Base-by-base conservation (phyloP, 2,888 invertebrate species). In the Gymnosoma rotundatum region DNA sequence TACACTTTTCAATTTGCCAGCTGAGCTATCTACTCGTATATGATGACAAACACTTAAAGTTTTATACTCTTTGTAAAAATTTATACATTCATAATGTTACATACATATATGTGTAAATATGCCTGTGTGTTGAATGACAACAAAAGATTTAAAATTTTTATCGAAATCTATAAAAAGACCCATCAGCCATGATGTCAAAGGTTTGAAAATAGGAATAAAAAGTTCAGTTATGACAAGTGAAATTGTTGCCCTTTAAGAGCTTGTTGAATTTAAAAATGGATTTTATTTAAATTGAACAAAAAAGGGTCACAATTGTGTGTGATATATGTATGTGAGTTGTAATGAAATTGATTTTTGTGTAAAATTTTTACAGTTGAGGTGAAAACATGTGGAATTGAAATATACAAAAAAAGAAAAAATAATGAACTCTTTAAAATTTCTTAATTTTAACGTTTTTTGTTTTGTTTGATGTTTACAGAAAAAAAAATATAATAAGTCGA, bases 121-220 rank as follows among this genome's bases (percentile, higher is more conserved):
- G 25, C 25, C 25, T 25, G 25, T 25, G 25, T 25, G 25, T 25
- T 25, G 25, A 4, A 25, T 42, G 38, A 38, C n/a, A 2, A 16
- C 0, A 76, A 58, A 76, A 48, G 25, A 52, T 48, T 18, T 42
- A 66, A n/a, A 16, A 21, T 58, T 66, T 66, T 50, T 75, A 75
- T 66, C 50, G 66, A 69, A 69, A 61, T 69, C 52, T 61, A 32
- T 61, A 61, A 60, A 60, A 38, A 45, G 54, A 61, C 25, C 52
- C 18, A 32, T 52, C 52, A 52, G 60, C 18, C 60, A 61, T 38
- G 60, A 69, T 78, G 61, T 25, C 32, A 54, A 69, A 54, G 69
- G 69, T 69, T 69, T 64, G 10, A 63, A 54, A 54, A 67, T 36
- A 2, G 25, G 18, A n/a, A 18, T 60, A 42, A 42, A 50, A 76